Base-by-base conservation (phyloP, 2,888 invertebrate species). In the Apodemia hepburni region DNA sequence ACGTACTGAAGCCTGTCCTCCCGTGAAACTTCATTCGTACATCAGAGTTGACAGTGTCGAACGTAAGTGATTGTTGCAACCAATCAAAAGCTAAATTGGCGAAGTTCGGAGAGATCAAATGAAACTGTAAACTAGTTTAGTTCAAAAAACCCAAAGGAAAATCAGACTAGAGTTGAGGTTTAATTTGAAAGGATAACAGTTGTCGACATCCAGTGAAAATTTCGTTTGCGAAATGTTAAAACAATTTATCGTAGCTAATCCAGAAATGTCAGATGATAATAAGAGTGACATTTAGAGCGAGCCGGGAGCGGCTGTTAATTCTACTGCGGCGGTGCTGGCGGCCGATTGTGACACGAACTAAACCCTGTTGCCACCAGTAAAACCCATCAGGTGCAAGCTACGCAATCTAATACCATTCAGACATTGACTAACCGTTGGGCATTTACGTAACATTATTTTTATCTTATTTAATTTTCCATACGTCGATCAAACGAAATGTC, bases 221-320 rank as follows among this genome's bases (percentile, higher is more conserved):
- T 78, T 70, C 77, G 78, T 78, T 83, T 80, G 73, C 76, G 73
- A 83, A 88, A 89, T 79, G 87, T 81, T 89, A 84, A 88, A 90
- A 90, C 89, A 90, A 87, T 91, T 89, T 88, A 90, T 87, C 85
- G 87, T 80, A 80, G 80, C 84, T 89, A 91, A 91, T 89, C 91
- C 89, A 76, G 72, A 78, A 82, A 82, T 89, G 91, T 90, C 91
- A 85, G 83, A 87, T 75, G 84, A 87, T 91, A 89, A 90, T 90
- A 91, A 89, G 86, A 90, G 87, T 90, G 91, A 90, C 91, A 87
- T 87, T 90, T 86, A 79, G 84, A 87, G 84, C 83, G 78, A 77
- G 73, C 80, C 75, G 69, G 70, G 75, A 74, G 80, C 78, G 80
- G 79, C 76, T 84, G 87, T 87, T 90, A 89, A 91, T 89, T 88